Evolutionary conservation across 2,113 vertebrate species (phyloP).

Genomic region (Antennarius striatus): DNA sequence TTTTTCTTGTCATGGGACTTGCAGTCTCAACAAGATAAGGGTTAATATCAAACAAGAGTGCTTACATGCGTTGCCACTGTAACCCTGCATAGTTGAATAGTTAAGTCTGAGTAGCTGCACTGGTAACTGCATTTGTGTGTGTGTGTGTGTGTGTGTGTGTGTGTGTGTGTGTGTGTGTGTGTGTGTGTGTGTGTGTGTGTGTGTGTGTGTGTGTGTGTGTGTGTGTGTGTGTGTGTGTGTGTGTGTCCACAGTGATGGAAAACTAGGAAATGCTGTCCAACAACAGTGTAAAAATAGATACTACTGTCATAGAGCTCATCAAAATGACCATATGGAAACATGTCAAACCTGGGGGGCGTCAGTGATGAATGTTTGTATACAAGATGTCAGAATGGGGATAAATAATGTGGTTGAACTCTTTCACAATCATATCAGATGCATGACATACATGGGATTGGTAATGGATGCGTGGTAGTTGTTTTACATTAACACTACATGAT

Average conservation of each 20-base stretch:
- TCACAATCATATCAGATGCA: conserved; percentile 18
- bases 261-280: conserved; percentile 47
- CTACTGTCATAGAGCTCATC: conserved; percentile 62
- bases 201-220: conserved; percentile 21
- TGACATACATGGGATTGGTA: conserved; percentile 4
- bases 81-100: conserved; percentile 70
- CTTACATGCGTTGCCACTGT: conserved; percentile 64
- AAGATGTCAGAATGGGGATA: conserved; percentile 34
- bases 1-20: conserved; percentile 67
- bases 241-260: conserved; percentile 55
- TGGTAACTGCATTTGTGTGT: conserved; percentile 26
- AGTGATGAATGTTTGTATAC: conserved; percentile 30
- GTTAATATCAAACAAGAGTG: conserved; percentile 78
- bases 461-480: conserved; percentile 15
- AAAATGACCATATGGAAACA: conserved; percentile 47
- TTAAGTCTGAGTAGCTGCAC: conserved; percentile 50
- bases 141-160: conserved; percentile 32
- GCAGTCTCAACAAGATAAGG: conserved; percentile 71
- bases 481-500: conserved; percentile 8
- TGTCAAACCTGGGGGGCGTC: conserved; percentile 43
- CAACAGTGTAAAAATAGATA: conserved; percentile 54
- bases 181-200: conserved; percentile 32
- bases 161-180: conserved; percentile 7
- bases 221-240: conserved; percentile 4
- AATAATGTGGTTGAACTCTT: conserved; percentile 46